Conservation (phyloP, 2,113 vertebrate species). For the Antidorcas marsupialis region DNA sequence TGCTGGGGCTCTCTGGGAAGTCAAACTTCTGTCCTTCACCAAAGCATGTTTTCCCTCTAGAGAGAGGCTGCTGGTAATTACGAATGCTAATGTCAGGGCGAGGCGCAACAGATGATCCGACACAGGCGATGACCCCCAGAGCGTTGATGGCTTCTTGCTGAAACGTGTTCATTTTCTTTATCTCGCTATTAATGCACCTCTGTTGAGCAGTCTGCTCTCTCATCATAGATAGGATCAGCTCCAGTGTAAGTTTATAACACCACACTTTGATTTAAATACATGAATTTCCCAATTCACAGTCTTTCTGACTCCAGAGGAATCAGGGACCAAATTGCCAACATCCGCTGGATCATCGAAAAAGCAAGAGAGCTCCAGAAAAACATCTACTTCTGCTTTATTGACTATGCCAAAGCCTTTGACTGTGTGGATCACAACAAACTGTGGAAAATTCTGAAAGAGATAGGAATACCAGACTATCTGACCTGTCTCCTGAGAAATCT, state of each 20-base stretch:
- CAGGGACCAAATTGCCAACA: neutral
- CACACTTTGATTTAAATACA: neutral
- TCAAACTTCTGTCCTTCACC: neutral
- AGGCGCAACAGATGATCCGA: neutral
- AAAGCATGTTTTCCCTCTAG: neutral
- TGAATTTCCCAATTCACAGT: neutral
- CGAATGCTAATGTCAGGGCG: neutral
- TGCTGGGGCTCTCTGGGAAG: neutral
- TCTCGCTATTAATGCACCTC: neutral
- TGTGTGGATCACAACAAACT: neutral
- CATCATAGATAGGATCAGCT: constrained; percentile 16
- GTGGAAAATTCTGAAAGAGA: neutral
- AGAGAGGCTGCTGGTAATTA: constrained; percentile 12
- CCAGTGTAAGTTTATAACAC: neutral
- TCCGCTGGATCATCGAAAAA: neutral
- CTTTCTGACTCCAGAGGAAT: neutral
- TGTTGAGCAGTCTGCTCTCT: neutral
- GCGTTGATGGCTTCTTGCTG: neutral
- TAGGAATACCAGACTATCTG: neutral
- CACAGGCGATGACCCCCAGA: neutral
- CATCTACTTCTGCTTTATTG: neutral
- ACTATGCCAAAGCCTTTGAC: neutral
- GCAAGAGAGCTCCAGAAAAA: neutral
- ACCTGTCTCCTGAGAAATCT: neutral
- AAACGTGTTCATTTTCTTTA: neutral